Base-by-base conservation (phyloP, 30 jellyfish, hydroid and myxozoan species). In the Rhopilema esculentum region DNA sequence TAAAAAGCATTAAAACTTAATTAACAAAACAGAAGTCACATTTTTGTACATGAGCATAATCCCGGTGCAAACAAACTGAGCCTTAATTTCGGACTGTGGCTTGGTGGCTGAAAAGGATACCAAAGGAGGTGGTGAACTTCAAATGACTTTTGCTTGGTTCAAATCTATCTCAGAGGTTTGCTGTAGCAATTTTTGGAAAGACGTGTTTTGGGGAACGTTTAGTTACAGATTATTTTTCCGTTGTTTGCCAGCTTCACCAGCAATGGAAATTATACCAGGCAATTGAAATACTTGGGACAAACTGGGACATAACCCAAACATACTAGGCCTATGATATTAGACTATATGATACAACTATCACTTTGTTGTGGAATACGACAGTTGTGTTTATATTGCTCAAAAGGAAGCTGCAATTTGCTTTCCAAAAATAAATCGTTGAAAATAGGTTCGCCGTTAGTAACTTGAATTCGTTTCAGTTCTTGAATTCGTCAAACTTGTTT, bases 1-100 rank as follows among this genome's bases (percentile, higher is more conserved):
- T 80, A 80, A 80, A 80, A 29, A 25, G 90, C 68, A 80, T 80
- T 80, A 65, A 80, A 80, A 17, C 90, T 64, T 64, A 80, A 64
- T 80, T 80, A 80, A 64, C 82, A 79, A 80, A 80, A 80, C 90
- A 20, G 81, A 20, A 25, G 49, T 19, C 80, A 66, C 23, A 68
- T 65, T 66, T 80, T 31, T 65, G 79, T 67, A 74, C 82, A 49
- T 57, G 23, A 64, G 15, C 53, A 30, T 80, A 33, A 80, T 66
- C 83, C 66, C 17, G 27, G 40, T 30, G 75, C 76, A 80, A 29
- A 80, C 90, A 66, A 48, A 72, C 27, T 52, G 33, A 70, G 80
- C 82, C 70, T 48, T 27, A 57, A 17, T 32, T 64, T 80, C 16
- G 75, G 82, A 19, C 49, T 19, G 74, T 66, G 90, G 90, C 49